A percentile compares a stretch with the other conserved stretches of the same genome.
Evolutionary conservation across 2,113 vertebrate genomes (phyloP).

Genomic region (Chaetops frenatus): DNA sequence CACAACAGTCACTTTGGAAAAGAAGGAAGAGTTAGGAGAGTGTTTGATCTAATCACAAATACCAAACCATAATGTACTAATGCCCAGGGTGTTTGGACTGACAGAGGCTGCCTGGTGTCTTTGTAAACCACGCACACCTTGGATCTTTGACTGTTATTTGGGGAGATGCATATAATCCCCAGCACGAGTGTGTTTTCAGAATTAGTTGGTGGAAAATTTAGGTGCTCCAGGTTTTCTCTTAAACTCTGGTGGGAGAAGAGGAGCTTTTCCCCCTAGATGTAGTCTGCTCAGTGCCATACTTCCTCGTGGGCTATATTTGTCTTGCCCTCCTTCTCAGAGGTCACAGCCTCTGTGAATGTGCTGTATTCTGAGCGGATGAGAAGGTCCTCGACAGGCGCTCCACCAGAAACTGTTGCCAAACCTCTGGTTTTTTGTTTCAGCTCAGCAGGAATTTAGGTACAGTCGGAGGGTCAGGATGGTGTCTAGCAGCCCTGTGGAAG

Average conservation of each 20-base stretch:
- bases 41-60: conserved; percentile 23
- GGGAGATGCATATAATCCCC: not conserved
- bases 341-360: not conserved
- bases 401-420: not conserved
- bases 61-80: not conserved
- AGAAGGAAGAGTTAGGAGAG: not conserved
- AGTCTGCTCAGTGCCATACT: not conserved
- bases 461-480: not conserved
- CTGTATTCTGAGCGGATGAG: not conserved
- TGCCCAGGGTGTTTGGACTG: not conserved
- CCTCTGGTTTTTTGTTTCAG: not conserved
- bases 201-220: not conserved
- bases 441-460: not conserved
- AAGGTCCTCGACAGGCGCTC: not conserved
- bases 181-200: not conserved
- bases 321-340: not conserved
- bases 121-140: not conserved
- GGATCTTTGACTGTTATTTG: not conserved
- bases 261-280: not conserved
- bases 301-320: not conserved
- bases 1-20: not conserved
- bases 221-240: not conserved
- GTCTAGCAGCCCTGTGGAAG: not conserved
- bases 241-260: not conserved
- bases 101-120: not conserved